These are phyloP conservation scores for Odontomachus brunneus DNA, from an alignment of 1,140 invertebrate genomes.

Conservation along the genomic window DNA sequence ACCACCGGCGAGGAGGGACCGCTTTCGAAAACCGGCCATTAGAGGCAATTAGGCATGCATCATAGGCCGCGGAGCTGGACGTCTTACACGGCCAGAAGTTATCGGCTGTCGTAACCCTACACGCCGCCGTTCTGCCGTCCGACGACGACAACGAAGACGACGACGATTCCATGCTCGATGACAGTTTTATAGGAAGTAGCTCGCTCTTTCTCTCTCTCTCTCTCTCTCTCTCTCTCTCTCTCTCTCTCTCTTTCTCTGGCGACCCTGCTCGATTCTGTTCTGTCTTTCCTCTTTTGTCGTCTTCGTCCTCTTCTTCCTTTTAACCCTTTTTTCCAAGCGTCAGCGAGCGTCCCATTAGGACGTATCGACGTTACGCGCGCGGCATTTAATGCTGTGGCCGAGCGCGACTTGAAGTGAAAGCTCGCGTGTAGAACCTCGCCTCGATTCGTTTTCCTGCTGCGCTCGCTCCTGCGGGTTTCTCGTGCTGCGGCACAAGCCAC, in stretches of 20 bases:
- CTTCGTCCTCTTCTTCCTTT: slow-evolving; percentile 6
- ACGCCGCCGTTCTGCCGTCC: slow-evolving; percentile 21
- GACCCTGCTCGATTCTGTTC: background rate
- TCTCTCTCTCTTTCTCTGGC: background rate
- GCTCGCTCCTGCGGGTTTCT: slow-evolving; percentile 11
- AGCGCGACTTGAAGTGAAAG: slow-evolving; percentile 57
- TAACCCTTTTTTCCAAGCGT: slow-evolving; percentile 29
- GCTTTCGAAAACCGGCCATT: slow-evolving; percentile 77
- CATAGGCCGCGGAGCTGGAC: slow-evolving; percentile 70
- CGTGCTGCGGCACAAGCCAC: background rate
- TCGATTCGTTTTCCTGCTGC: slow-evolving; percentile 42
- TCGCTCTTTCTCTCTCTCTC: background rate
- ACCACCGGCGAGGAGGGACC: slow-evolving; percentile 38
- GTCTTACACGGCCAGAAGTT: slow-evolving; percentile 70
- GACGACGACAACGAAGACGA: background rate
- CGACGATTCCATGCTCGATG: slow-evolving; percentile 14
- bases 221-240: background rate
- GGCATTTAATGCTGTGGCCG: slow-evolving; percentile 53
- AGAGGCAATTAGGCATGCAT: slow-evolving; percentile 77
- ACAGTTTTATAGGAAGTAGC: slow-evolving; percentile 47
- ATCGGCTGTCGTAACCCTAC: slow-evolving; percentile 65
- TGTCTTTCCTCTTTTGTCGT: background rate
- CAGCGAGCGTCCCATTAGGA: slow-evolving; percentile 51
- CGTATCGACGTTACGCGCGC: slow-evolving; percentile 50
- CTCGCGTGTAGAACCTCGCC: slow-evolving; percentile 33